Conservation (phyloP, 2,113 vertebrate species). For the Dasyurus viverrinus region DNA sequence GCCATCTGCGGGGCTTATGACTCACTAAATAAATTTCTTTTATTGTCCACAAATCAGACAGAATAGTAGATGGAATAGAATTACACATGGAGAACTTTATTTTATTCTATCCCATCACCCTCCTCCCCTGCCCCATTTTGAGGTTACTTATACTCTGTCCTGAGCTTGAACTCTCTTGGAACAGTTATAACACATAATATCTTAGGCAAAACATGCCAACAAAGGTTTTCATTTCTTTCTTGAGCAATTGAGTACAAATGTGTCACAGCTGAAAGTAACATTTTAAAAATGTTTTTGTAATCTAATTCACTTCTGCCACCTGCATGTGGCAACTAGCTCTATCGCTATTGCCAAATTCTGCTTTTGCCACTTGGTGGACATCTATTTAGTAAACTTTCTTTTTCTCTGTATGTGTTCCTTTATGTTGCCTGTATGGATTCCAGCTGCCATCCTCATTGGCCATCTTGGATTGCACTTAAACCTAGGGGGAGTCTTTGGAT, state of each 20-base stretch:
- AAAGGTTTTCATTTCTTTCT: constrained; percentile 49
- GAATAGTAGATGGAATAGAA: constrained; percentile 3
- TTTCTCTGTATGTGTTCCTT: constrained; percentile 11
- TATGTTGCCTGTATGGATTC: neutral
- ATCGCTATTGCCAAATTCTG: constrained; percentile 39
- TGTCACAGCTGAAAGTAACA: constrained; percentile 46
- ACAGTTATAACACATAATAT: constrained; percentile 58
- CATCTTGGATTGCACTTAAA: constrained; percentile 16
- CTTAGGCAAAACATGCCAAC: constrained; percentile 35
- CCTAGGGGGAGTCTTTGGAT: neutral
- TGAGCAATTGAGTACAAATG: neutral
- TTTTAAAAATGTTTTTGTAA: constrained; percentile 52
- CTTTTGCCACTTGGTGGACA: constrained; percentile 40
- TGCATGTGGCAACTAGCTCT: constrained; percentile 50
- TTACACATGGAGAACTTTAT: neutral
- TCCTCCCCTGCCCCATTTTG: neutral
- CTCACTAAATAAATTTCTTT: neutral
- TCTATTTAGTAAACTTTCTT: constrained; percentile 24
- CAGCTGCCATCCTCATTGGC: constrained; percentile 6
- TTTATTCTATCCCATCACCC: neutral
- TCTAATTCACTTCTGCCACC: constrained; percentile 67
- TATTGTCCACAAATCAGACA: neutral
- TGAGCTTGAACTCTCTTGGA: constrained; percentile 37
- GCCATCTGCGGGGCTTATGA: neutral
- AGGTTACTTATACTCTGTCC: neutral